Evolutionary conservation across 2,113 vertebrate genomes (phyloP), one percentile per base, ranked within the genome.

Genomic region (Entelurus aequoreus): DNA sequence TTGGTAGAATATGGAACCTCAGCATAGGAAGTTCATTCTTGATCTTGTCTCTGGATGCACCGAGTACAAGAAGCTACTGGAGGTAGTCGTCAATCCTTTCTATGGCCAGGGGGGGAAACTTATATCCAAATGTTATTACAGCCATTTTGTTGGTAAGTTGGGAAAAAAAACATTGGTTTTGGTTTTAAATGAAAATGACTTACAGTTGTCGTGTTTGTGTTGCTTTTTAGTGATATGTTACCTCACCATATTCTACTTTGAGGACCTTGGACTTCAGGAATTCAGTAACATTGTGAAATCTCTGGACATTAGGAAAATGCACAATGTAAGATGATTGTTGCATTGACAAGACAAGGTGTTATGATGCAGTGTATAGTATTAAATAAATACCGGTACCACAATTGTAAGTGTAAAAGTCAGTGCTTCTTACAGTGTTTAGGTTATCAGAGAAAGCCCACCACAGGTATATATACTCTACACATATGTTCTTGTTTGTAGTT

Each of bases 151-250:
- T 55, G 88, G 96, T 98, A 85, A 75, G 93, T 88, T 1, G 8
- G 19, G n/a, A n/a, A 51, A 53, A 19, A 59, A 19, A 9, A 49
- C 19, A 19, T 40, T 62, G 50, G 6, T 8, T 16, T 6, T 6
- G 1, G 6, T 13, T 13, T 50, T 9, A 44, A 55, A 60, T 66
- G 52, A 0, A 1, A 13, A 13, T 11, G 21, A 9, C n/a, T 59
- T 11, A 50, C 36, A 13, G 6, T 15, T 36, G 48, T 6, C 47
- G 14, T 36, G 6, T 56, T 69, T 38, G 28, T 71, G 35, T 40
- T 81, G 47, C 28, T 82, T 87, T 16, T 37, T 62, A 97, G 95
- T 95, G 76, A 85, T 95, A 77, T 93, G 92, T 81, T 98, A 95
- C 68, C 85, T 99, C 76, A 85, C 91, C 61, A 88, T 78, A 0